Evolutionary conservation across 2,888 invertebrate species (phyloP).

Genomic region (Piscicola geometra): DNA sequence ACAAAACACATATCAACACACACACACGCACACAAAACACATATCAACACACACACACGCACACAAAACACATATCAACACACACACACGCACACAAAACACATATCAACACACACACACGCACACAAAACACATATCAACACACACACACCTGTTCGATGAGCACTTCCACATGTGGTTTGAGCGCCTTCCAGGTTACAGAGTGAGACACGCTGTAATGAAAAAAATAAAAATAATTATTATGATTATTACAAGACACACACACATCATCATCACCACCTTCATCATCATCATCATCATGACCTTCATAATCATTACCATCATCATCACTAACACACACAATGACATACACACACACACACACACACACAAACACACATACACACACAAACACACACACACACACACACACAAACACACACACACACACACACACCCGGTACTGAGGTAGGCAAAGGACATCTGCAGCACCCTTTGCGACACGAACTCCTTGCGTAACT

Average conservation of each 20-base stretch:
- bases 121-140: no score
- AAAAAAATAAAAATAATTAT: no score
- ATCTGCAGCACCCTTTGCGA: slow-evolving; percentile 88
- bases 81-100: no score
- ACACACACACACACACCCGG: slow-evolving; percentile 46
- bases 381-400: not conserved
- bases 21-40: no score
- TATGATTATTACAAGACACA: no score
- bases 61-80: no score
- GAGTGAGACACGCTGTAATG: slow-evolving; percentile 71
- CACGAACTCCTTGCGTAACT: slow-evolving; percentile 75
- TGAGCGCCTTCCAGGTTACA: slow-evolving; percentile 90
- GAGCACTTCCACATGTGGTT: slow-evolving; percentile 70
- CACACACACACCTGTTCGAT: slow-evolving; percentile 4
- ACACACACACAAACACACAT: not conserved
- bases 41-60: no score
- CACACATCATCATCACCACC: no score
- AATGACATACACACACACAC: not conserved
- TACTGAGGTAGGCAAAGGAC: slow-evolving; percentile 72
- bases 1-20: no score
- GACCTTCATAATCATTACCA: not conserved
- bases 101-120: no score
- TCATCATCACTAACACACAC: not conserved
- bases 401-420: not conserved
- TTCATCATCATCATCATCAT: not conserved